phyloP scores from a whole-genome alignment of 2,888 invertebrate species.

The Polietes domitor region DNA sequence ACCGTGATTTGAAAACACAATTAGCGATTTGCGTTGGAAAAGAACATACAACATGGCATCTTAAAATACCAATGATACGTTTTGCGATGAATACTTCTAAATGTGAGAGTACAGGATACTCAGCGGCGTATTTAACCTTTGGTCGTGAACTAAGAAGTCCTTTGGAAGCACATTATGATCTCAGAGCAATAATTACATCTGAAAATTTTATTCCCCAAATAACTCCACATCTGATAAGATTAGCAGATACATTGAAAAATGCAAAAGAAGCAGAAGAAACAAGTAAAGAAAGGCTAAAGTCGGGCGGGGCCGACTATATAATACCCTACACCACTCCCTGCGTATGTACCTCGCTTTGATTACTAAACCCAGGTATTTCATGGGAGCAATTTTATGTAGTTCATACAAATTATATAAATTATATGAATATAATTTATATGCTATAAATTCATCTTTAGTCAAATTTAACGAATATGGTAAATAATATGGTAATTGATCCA shows the following conservation, averaged over 20 bases:
- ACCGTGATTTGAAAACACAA: conserved; percentile 36
- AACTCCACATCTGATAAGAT: conserved; percentile 25
- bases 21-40: conserved; percentile 29
- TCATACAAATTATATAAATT: too few species aligned
- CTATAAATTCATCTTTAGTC: too few species aligned
- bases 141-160: conserved; percentile 74
- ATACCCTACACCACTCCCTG: too few species aligned
- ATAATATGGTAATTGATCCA: too few species aligned
- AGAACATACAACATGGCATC: conserved; percentile 39
- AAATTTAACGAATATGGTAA: too few species aligned
- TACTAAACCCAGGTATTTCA: too few species aligned
- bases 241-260: conserved; percentile 23
- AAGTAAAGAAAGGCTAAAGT: too few species aligned
- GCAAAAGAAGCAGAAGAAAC: conserved; percentile 60
- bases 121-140: conserved; percentile 75
- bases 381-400: too few species aligned
- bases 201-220: conserved; percentile 64
- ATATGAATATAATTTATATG: too few species aligned
- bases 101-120: conserved; percentile 70
- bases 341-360: too few species aligned
- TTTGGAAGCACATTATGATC: conserved; percentile 70
- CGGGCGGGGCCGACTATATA: too few species aligned
- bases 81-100: conserved; percentile 77
- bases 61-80: conserved; percentile 72
- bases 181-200: conserved; percentile 66